Evolutionary conservation across 53 echinoderm and acorn worm species (phyloP).

Genomic region (Holothuria scabra): DNA sequence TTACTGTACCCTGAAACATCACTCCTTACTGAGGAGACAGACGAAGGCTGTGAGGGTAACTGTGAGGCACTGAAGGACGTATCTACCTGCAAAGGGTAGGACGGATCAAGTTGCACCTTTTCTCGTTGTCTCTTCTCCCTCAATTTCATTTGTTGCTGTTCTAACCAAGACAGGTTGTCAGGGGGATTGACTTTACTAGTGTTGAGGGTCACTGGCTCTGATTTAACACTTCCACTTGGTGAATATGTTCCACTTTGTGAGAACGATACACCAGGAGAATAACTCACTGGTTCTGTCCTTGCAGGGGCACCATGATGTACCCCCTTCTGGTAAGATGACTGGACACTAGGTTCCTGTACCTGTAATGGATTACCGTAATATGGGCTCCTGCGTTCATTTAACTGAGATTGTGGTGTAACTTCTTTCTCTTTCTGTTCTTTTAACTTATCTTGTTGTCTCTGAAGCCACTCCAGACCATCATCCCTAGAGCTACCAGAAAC

Average conservation of each 20-base stretch:
- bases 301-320: conserved; percentile 45
- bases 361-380: not conserved
- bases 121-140: conserved; percentile 55
- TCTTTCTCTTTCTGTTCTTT: conserved; percentile 78
- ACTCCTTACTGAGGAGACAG: conserved; percentile 37
- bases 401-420: conserved; percentile 34
- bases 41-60: conserved; percentile 43
- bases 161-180: conserved; percentile 70
- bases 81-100: conserved; percentile 38
- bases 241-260: conserved; percentile 20
- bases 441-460: conserved; percentile 87
- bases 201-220: conserved; percentile 10
- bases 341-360: conserved; percentile 40
- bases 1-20: conserved; percentile 31
- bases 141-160: conserved; percentile 75
- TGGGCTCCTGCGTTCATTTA: not conserved
- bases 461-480: conserved; percentile 84
- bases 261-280: not conserved
- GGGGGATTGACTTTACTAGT: not conserved
- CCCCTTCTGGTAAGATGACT: conserved; percentile 25
- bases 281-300: not conserved
- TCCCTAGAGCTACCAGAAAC: not conserved
- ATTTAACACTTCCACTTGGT: conserved; percentile 27
- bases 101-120: conserved; percentile 34
- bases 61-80: conserved; percentile 23